These are phyloP conservation scores for Drosophila percnosoma DNA, from an alignment of 2,888 invertebrate species.

Conservation along the genomic window DNA sequence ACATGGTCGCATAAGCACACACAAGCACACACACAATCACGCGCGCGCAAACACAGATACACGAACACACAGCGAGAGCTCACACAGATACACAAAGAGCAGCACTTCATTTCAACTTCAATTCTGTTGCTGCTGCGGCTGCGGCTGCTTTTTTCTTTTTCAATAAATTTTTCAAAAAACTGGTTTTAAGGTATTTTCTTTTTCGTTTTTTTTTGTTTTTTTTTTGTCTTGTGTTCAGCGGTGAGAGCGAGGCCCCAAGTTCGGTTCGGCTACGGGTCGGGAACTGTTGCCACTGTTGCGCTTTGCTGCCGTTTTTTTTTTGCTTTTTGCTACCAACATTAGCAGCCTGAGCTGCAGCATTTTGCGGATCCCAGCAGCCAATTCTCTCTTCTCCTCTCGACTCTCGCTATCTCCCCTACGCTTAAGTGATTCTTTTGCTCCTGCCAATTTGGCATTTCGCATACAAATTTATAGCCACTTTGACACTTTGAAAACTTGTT, in stretches of 20 bases:
- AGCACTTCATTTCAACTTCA: constrained; percentile 74
- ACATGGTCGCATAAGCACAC: constrained; percentile 18
- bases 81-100: constrained; percentile 28
- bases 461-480: constrained; percentile 68
- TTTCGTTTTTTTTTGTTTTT: constrained; percentile 43
- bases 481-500: constrained; percentile 75
- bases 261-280: constrained; percentile 55
- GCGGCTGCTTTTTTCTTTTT: constrained; percentile 56
- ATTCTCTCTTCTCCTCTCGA: constrained; percentile 2
- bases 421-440: constrained; percentile 78
- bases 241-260: constrained; percentile 41
- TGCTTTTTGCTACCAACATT: constrained; percentile 68
- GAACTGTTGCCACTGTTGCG: constrained; percentile 66
- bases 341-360: constrained; percentile 50
- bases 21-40: constrained; percentile 21
- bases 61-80: constrained; percentile 15
- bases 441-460: constrained; percentile 61
- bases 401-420: constrained; percentile 29
- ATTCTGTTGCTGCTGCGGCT: constrained; percentile 58
- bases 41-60: constrained; percentile 15
- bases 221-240: constrained; percentile 13
- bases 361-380: constrained; percentile 36
- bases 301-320: constrained; percentile 66
- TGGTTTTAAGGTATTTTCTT: constrained; percentile 82
- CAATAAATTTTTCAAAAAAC: constrained; percentile 76